phyloP scores from a whole-genome alignment of 2,888 invertebrate species.

The Suillia variegata region DNA sequence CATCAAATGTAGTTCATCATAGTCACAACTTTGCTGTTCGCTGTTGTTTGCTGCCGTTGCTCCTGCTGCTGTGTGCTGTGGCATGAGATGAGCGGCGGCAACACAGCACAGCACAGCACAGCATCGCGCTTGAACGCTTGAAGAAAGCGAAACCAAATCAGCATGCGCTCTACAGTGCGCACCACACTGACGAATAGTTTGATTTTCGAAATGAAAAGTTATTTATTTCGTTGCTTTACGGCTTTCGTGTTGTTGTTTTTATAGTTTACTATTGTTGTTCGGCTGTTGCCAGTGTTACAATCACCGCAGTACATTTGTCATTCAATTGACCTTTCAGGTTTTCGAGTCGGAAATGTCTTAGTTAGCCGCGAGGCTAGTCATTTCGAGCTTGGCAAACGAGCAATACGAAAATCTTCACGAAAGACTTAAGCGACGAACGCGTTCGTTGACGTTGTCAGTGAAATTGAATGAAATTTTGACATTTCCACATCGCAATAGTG shows the following conservation, averaged over 20 bases:
- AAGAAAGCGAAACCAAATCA: conserved; percentile 34
- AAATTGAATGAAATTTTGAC: conserved; percentile 2
- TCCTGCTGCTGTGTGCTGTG: not conserved
- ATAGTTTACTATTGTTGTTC: too few relatives aligned
- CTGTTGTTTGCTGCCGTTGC: too few relatives aligned
- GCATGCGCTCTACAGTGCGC: too few relatives aligned
- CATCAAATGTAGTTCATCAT: conserved; percentile 40
- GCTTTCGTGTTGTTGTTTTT: too few relatives aligned
- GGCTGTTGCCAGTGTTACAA: conserved; percentile 31
- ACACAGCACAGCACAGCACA: too few relatives aligned
- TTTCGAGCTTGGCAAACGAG: too few relatives aligned
- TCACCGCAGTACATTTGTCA: conserved; percentile 39
- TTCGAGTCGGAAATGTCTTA: conserved; percentile 29
- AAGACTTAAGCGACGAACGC: conserved; percentile 28
- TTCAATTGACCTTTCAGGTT: conserved; percentile 37
- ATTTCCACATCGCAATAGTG: not conserved
- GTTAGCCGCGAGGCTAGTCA: conserved; percentile 29
- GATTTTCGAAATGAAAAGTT: conserved; percentile 31
- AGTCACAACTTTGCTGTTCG: too few relatives aligned
- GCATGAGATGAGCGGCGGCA: not conserved
- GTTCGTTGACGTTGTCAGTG: not conserved
- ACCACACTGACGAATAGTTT: not conserved
- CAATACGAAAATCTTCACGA: too few relatives aligned
- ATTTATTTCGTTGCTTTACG: too few relatives aligned
- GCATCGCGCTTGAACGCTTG: too few relatives aligned